Percentiles rank a stretch among this genome's conserved stretches.
Conservation (phyloP, 2,113 vertebrate species). For the Glaucidium brasilianum region DNA sequence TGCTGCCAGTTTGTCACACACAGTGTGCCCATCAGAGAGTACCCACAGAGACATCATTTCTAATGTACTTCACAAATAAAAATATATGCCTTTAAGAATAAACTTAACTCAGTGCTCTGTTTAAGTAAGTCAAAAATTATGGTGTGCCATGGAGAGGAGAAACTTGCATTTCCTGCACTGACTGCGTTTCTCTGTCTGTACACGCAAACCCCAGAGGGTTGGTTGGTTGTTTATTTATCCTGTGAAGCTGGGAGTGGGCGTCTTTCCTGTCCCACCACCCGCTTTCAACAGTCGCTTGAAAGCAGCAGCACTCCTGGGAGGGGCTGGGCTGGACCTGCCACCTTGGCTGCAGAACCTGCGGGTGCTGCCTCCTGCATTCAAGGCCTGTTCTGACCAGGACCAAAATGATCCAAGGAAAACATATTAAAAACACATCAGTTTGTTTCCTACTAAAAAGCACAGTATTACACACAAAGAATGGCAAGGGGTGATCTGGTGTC, state of each 20-base stretch:
- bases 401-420: not conserved
- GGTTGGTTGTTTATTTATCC: not conserved
- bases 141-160: not conserved
- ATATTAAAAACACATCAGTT: not conserved
- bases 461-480: not conserved
- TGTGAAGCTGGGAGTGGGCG: not conserved
- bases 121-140: not conserved
- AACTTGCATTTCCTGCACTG: not conserved
- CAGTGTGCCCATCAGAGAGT: not conserved
- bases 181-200: accelerated
- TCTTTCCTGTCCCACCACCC: not conserved
- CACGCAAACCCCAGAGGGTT: not conserved
- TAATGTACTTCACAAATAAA: not conserved
- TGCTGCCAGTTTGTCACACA: not conserved
- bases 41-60: not conserved
- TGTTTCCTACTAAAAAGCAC: not conserved
- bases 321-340: not conserved
- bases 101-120: not conserved
- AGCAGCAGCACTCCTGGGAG: not conserved
- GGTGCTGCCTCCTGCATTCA: not conserved
- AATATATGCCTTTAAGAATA: not conserved
- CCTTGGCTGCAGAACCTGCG: not conserved
- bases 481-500: not conserved
- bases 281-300: accelerated
- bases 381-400: not conserved